Percentiles rank a stretch among this genome's conserved stretches.
Conservation (phyloP, 2,888 invertebrate species). For the Drosophila robusta region DNA sequence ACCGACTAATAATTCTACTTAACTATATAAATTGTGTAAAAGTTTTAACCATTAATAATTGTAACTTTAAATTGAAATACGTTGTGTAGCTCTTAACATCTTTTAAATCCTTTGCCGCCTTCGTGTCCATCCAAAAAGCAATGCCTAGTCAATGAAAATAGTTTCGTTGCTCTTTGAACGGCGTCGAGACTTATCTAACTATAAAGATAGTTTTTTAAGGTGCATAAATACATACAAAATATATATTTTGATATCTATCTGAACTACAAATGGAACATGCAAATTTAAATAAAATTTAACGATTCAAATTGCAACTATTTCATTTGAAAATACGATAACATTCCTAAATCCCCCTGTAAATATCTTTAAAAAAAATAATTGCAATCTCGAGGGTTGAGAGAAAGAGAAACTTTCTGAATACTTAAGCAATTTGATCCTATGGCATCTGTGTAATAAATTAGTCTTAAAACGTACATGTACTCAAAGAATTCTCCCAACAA, state of each 20-base stretch:
- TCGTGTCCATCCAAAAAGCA: conserved; percentile 32
- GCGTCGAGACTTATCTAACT: conserved; percentile 56
- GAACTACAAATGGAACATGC: conserved; percentile 29
- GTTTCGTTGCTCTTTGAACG: conserved; percentile 36
- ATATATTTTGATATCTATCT: conserved; percentile 68
- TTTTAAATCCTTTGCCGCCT: conserved; percentile 34
- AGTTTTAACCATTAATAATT: conserved; percentile 9
- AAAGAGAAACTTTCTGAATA: background rate
- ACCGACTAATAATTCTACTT: conserved; percentile 1
- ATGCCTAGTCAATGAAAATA: conserved; percentile 49
- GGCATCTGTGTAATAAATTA: background rate
- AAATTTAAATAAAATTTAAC: conserved; percentile 46
- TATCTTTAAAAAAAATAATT: background rate
- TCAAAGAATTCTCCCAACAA: too few species aligned
- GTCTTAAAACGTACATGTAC: too few species aligned
- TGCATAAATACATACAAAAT: conserved; percentile 26
- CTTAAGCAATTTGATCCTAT: background rate
- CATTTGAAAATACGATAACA: background rate
- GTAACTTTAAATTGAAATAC: conserved; percentile 26
- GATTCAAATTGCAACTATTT: conserved; percentile 26
- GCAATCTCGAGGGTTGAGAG: background rate
- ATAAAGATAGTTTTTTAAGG: conserved; percentile 57
- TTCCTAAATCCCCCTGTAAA: conserved; percentile 18
- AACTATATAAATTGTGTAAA: conserved; percentile 4
- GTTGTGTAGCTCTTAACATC: conserved; percentile 12